These are phyloP conservation scores for Anolis sagrei DNA, from an alignment of 2,113 vertebrate species.

Conservation along the genomic window DNA sequence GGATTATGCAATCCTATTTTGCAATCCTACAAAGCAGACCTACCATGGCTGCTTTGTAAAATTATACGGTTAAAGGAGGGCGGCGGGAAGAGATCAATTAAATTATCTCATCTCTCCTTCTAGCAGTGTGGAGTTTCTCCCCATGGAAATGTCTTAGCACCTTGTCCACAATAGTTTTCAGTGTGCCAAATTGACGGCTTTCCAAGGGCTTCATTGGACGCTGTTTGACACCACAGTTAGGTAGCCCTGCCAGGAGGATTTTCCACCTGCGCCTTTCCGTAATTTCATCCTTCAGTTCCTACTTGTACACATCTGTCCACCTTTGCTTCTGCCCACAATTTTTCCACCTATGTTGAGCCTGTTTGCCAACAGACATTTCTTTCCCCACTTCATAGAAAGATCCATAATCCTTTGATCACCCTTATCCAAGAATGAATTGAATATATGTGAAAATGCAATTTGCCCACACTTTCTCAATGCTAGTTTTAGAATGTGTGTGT, in stretches of 20 bases:
- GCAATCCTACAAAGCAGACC: too few relatives aligned
- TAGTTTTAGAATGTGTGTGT: not conserved
- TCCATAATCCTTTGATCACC: not conserved
- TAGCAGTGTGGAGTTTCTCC: slow-evolving; percentile 19
- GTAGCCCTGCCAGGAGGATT: slow-evolving; percentile 13
- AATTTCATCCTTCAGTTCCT: slow-evolving; percentile 4
- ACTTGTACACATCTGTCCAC: slow-evolving; percentile 1
- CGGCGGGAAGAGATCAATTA: not conserved
- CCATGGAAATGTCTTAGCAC: slow-evolving; percentile 24
- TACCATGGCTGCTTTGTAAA: not conserved
- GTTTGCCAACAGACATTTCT: not conserved
- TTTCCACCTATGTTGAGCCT: not conserved
- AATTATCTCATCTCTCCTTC: slow-evolving; percentile 16
- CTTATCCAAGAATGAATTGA: not conserved
- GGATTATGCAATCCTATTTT: slow-evolving; percentile 42
- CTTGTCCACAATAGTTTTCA: slow-evolving; percentile 43
- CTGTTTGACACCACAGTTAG: not conserved
- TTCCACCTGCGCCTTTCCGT: slow-evolving; percentile 27
- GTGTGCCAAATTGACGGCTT: slow-evolving; percentile 20
- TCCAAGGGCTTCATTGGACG: not conserved
- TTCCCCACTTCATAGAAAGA: not conserved
- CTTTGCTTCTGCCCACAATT: not conserved
- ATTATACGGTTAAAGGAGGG: slow-evolving; percentile 25
- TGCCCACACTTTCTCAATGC: not conserved
- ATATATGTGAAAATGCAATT: not conserved